Evolutionary conservation across 1,140 invertebrate species (phyloP).

Genomic region (Sitobion miscanthi): DNA sequence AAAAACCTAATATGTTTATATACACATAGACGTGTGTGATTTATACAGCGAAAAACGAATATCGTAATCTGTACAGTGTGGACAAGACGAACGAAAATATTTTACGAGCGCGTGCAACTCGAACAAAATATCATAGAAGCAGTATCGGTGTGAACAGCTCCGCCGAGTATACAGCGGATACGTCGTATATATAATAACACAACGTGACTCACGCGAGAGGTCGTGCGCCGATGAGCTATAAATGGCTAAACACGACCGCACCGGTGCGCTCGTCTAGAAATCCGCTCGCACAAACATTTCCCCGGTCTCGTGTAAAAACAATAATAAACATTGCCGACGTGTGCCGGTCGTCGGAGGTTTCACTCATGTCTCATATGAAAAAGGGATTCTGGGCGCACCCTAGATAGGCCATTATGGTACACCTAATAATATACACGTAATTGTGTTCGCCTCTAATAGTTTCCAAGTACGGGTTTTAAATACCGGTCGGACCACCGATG

Average conservation of each 20-base stretch:
- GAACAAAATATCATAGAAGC: not conserved
- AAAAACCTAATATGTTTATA: not conserved
- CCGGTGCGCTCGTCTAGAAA: slow-evolving; percentile 32
- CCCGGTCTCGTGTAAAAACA: slow-evolving; percentile 7
- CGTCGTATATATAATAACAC: not conserved
- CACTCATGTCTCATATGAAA: not conserved
- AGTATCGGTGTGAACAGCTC: not conserved
- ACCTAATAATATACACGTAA: not conserved
- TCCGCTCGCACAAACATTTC: slow-evolving; percentile 29
- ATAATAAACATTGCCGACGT: slow-evolving; percentile 8
- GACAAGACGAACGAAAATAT: not conserved
- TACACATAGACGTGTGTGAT: not conserved
- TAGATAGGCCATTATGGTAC: not conserved
- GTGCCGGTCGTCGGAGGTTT: not conserved
- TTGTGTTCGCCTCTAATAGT: not conserved
- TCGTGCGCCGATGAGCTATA: slow-evolving; percentile 52
- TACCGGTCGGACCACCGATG: slow-evolving; percentile 26
- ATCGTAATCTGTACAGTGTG: not conserved
- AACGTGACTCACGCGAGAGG: slow-evolving; percentile 11
- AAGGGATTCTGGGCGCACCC: slow-evolving; percentile 2
- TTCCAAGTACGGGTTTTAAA: slow-evolving; percentile 35
- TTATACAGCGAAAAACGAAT: not conserved
- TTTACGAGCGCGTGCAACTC: not conserved
- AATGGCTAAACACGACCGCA: slow-evolving; percentile 49
- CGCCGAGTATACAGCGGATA: not conserved